phyloP scores from a whole-genome alignment of 1,140 invertebrate genomes.

The Drosophila tristis region DNA sequence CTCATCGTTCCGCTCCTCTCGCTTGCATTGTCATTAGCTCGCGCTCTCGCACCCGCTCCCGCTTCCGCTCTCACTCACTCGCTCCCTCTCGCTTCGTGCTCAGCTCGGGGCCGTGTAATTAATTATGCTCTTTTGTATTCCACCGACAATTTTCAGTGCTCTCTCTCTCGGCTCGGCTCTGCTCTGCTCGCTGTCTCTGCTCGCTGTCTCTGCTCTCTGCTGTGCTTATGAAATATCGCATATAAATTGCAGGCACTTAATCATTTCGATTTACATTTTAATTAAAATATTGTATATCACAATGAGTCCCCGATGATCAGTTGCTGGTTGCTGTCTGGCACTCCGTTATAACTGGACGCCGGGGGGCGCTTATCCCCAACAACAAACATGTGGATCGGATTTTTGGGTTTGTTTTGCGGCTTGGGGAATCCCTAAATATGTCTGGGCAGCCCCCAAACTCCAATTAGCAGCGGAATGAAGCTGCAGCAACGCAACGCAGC shows the following conservation, averaged over 20 bases:
- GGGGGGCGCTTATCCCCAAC: constrained; percentile 44
- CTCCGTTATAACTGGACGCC: constrained; percentile 23
- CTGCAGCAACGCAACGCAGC: not conserved
- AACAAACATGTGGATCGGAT: constrained; percentile 35
- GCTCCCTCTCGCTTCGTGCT: constrained; percentile 42
- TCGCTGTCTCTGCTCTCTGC: constrained; percentile 7
- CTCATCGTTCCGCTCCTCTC: constrained; percentile 17
- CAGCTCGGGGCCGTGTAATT: constrained; percentile 72
- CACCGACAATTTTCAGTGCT: constrained; percentile 79
- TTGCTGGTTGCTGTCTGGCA: constrained; percentile 8
- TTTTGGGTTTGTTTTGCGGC: too few species aligned
- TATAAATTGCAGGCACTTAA: constrained; percentile 81
- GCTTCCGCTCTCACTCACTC: not conserved
- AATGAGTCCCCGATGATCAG: constrained; percentile 54
- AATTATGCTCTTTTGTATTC: constrained; percentile 80
- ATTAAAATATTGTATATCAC: constrained; percentile 81
- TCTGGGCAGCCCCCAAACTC: not conserved
- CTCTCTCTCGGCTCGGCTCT: constrained; percentile 47
- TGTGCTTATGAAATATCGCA: constrained; percentile 74
- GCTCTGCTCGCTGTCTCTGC: constrained; percentile 5
- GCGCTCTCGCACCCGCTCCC: constrained; percentile 15
- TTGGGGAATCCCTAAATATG: constrained; percentile 9
- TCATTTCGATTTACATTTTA: constrained; percentile 82
- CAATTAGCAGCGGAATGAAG: constrained; percentile 7
- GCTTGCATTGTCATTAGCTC: constrained; percentile 66